Evolutionary conservation across 1,140 invertebrate species (phyloP), one percentile per base, ranked within the genome.

Genomic region (Vanessa tameamea): DNA sequence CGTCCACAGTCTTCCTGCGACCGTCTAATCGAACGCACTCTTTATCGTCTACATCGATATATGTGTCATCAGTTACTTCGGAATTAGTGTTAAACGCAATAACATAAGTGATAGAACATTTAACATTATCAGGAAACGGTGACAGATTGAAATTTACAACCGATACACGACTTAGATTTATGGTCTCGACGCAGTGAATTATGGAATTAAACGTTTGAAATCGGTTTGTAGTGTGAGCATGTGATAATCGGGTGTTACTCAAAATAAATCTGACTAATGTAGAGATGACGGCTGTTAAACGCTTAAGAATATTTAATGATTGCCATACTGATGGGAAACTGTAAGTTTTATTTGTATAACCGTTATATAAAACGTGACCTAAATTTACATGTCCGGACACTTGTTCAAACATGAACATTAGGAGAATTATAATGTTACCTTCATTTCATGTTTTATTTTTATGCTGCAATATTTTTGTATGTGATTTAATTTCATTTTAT

Each of bases 281-380:
- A 84, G 88, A 90, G 59, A 89, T 90, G 87, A 87, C 74, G 82
- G 76, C 73, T 65, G 53, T 57, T 68, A 73, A 69, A 66, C 67
- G 72, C 65, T 61, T 77, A 78, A 78, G 75, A 80, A 76, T 85
- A 72, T 78, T 87, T 82, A 82, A 85, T 85, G 85, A 81, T 80
- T 68, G 77, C 66, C 72, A 68, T 74, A 86, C 88, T 84, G 76
- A 91, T 91, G 89, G 88, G 89, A 83, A 89, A 88, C 77, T 91
- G 89, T 91, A 72, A 90, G 89, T 91, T 66, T 26, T 59, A 15
- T 20, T 16, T n/a, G 51, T 16, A 61, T 43, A 7, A 64, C 7
- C 51, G 15, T 67, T 48, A 67, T 13, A 16, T 67, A 64, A 64
- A 26, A 47, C n/a, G 51, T 47, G 61, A 47, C 7, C n/a, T 64